Conservation (phyloP, 2,113 vertebrate genomes). For the Theropithecus gelada region DNA sequence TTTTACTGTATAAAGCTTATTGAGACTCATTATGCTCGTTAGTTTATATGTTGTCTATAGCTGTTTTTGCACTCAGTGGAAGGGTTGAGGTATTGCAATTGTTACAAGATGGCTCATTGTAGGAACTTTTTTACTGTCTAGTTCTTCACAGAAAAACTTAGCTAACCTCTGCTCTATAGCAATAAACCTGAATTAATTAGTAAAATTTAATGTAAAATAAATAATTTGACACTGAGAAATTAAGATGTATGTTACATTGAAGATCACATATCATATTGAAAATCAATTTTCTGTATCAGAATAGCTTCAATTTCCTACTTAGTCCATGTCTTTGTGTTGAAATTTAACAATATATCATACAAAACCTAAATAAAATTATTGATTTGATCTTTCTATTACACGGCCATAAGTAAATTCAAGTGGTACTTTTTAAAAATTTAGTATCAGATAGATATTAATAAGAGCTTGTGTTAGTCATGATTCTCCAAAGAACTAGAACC, state of each 20-base stretch:
- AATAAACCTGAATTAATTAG: neutral
- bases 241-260: neutral
- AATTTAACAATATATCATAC: neutral
- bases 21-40: neutral
- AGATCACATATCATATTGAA: neutral
- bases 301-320: neutral
- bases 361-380: neutral
- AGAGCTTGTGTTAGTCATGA: neutral
- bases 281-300: neutral
- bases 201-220: neutral
- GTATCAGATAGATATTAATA: neutral
- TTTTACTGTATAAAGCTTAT: neutral
- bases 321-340: neutral
- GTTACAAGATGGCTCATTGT: neutral
- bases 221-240: neutral
- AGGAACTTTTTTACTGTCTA: neutral
- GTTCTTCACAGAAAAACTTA: neutral
- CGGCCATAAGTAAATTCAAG: neutral
- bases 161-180: neutral
- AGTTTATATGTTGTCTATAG: neutral
- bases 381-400: neutral
- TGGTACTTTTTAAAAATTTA: neutral
- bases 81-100: neutral
- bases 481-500: neutral
- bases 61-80: neutral